Percentiles rank a stretch among this genome's conserved stretches.
phyloP scores from a whole-genome alignment of 2,113 vertebrate genomes.

The Lepus timidus region DNA sequence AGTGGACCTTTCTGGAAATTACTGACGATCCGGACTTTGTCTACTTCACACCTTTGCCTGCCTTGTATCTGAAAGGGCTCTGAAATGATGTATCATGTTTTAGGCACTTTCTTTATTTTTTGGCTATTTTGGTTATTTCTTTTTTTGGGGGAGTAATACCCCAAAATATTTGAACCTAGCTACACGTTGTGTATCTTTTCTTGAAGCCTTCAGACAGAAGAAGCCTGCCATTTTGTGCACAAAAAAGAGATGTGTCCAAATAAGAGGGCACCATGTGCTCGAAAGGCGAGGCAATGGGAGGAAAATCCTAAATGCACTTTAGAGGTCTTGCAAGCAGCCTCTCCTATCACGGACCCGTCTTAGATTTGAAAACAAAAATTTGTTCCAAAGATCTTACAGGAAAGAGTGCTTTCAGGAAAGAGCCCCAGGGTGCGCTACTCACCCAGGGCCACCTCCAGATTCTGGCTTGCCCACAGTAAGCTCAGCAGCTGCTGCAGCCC shows the following conservation, averaged over 20 bases:
- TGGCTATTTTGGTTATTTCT: slow-evolving; percentile 86
- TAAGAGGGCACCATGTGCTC: no score
- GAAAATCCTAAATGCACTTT: no score
- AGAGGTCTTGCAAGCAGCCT: no score
- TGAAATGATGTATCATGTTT: slow-evolving; percentile 95
- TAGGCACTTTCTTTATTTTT: slow-evolving; percentile 95
- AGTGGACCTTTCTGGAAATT: slow-evolving; percentile 89
- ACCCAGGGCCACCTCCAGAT: no score
- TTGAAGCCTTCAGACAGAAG: slow-evolving; percentile 86
- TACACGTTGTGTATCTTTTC: slow-evolving; percentile 84
- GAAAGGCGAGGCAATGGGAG: no score
- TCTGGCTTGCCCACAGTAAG: no score
- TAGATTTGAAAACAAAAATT: no score
- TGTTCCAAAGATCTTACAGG: no score
- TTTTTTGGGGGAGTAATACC: slow-evolving; percentile 84
- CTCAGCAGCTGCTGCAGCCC: no score
- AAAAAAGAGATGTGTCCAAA: slow-evolving; percentile 54
- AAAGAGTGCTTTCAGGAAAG: no score
- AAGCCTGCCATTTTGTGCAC: slow-evolving; percentile 89
- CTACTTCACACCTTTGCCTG: slow-evolving; percentile 92
- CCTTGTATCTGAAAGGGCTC: slow-evolving; percentile 97
- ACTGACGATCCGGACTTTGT: slow-evolving; percentile 90
- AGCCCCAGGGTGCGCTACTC: no score
- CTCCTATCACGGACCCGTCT: no score
- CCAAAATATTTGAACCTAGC: slow-evolving; percentile 91